Evolutionary conservation across 2,888 invertebrate species (phyloP).

Genomic region (Dryobota labecula): DNA sequence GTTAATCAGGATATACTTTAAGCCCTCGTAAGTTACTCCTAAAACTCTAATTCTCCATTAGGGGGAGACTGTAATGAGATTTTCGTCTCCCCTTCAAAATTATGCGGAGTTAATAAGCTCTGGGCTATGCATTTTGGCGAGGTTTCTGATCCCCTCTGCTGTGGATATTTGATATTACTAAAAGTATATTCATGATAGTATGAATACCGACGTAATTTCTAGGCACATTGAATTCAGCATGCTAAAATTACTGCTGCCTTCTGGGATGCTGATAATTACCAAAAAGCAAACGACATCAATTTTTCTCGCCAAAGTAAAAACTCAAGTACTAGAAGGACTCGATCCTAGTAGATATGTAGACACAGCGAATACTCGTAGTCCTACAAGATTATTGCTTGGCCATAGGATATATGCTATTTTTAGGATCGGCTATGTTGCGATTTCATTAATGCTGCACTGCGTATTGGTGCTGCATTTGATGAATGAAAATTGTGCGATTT

Average conservation of each 20-base stretch:
- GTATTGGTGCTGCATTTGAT: background rate
- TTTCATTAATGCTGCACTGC: background rate
- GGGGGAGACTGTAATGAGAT: constrained; percentile 37
- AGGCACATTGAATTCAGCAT: background rate
- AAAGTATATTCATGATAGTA: constrained; percentile 1
- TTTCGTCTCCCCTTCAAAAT: constrained; percentile 42
- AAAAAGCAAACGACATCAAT: background rate
- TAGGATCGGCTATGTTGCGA: background rate
- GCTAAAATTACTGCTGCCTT: background rate
- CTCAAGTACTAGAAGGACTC: too few species aligned
- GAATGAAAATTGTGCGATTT: background rate
- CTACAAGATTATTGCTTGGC: background rate
- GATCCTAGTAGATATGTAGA: too few species aligned
- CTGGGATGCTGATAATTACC: too few species aligned
- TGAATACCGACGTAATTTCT: background rate
- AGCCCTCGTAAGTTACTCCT: constrained; percentile 43
- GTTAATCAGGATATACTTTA: constrained; percentile 23
- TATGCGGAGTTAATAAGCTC: constrained; percentile 43
- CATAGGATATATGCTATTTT: background rate
- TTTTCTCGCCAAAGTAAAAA: background rate
- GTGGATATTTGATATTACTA: constrained; percentile 5
- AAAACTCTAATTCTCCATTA: constrained; percentile 42
- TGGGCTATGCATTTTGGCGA: constrained; percentile 38
- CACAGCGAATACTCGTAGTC: background rate
- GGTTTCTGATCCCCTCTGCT: constrained; percentile 22